phyloP scores from a whole-genome alignment of 2,888 invertebrate species.

The Tricholauxania praeusta region DNA sequence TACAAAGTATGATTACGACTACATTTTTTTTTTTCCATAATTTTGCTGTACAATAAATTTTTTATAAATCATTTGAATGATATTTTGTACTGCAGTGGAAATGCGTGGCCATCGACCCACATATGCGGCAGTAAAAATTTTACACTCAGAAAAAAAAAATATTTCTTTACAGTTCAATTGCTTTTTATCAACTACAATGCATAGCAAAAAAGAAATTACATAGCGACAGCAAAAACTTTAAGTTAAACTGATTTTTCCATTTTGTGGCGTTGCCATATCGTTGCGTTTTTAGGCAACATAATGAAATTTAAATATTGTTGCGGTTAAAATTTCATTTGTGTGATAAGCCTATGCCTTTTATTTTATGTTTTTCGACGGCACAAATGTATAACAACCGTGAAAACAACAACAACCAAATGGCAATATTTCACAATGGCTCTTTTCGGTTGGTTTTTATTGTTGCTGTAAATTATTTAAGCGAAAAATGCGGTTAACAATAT shows the following conservation, averaged over 20 bases:
- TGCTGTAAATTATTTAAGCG: conserved; percentile 19
- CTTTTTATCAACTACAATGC: conserved; percentile 8
- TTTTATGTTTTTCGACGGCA: not conserved
- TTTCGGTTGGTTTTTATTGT: not conserved
- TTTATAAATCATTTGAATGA: conserved; percentile 28
- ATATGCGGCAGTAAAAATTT: not conserved
- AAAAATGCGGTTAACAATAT: conserved; percentile 26
- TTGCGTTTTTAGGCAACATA: not conserved
- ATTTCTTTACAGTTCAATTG: conserved; percentile 19
- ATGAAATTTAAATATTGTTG: conserved; percentile 22
- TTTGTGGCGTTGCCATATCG: conserved; percentile 7
- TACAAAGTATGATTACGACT: not conserved
- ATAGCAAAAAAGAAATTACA: not conserved
- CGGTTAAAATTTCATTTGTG: not conserved
- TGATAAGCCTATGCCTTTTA: not conserved
- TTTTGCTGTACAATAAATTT: conserved; percentile 10
- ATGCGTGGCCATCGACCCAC: not conserved
- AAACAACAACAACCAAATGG: not conserved
- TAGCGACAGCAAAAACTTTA: not conserved
- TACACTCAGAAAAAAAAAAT: not conserved
- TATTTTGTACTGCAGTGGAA: not conserved
- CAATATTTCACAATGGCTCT: not conserved
- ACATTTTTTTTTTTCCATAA: not conserved
- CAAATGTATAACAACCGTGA: not conserved
- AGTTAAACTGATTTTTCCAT: conserved; percentile 23